These are phyloP conservation scores for Glossophaga mutica DNA, from an alignment of 2,797 vertebrate species.

Conservation along the genomic window DNA sequence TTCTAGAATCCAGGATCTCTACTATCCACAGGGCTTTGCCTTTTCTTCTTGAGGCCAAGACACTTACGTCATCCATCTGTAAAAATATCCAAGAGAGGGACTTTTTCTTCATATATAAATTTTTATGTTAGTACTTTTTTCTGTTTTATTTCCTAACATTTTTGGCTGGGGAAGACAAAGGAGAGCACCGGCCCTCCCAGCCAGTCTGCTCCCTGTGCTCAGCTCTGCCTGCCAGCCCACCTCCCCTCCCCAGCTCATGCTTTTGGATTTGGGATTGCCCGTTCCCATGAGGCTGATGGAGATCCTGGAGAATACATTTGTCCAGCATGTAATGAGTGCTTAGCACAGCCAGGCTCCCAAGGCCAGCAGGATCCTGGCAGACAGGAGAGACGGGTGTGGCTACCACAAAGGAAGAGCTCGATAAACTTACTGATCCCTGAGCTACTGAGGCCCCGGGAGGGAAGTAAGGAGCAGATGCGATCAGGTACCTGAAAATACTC, in stretches of 20 bases:
- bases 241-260: rapidly evolving
- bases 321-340: rapidly evolving
- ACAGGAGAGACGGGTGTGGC: rapidly evolving
- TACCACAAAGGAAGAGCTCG: too few relatives aligned
- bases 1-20: background rate
- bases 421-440: too few relatives aligned
- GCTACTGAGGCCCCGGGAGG: background rate
- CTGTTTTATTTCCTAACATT: background rate
- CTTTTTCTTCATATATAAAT: background rate
- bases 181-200: background rate
- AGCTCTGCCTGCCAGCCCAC: background rate
- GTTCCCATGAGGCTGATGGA: background rate
- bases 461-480: background rate
- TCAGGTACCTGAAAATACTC: background rate
- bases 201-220: background rate
- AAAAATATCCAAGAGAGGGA: background rate
- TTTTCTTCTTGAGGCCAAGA: background rate
- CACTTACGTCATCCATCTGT: background rate
- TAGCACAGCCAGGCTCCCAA: rapidly evolving
- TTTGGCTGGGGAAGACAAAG: background rate
- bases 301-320: rapidly evolving
- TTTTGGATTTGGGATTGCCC: background rate
- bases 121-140: background rate
- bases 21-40: background rate
- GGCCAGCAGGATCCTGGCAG: rapidly evolving